Evolutionary conservation across 2,888 invertebrate species (phyloP), one percentile per base, ranked within the genome.

Genomic region (Acanthacorydalis orientalis): DNA sequence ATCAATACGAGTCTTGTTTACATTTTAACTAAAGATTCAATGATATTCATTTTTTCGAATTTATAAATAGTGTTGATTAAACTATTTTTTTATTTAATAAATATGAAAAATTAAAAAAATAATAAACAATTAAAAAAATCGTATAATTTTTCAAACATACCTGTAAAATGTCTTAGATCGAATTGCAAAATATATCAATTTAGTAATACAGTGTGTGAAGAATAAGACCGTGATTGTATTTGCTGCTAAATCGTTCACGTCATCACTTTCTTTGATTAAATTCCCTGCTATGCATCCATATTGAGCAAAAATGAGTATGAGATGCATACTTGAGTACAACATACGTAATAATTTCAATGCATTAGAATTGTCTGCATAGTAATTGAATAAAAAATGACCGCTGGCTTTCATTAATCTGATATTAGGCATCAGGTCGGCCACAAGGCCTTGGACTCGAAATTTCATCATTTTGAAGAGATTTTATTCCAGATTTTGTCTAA

Each of bases 341-440:
- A 78, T 14, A 39, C 80, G 70, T 0, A 80, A 60, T 8, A 60
- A 56, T 9, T 80, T 69, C 23, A 68, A 56, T 0, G 76, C 70
- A 59, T 64, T 63, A 12, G 59, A 60, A 55, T 68, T 67, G 67
- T 80, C 80, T 16, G 74, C 70, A 51, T 82, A 75, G 57, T 84
- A 88, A 59, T 83, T 83, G 60, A 86, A 80, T 60, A 88, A 70
- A 57, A 84, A 88, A 58, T 87, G 82, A 4, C 88, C 88, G 4
- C 77, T 72, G 32, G 73, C 68, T 62, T 83, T 80, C 80, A 88
- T 86, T 51, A 86, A 61, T 56, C 76, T 74, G 57, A 89, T 83
- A 59, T 86, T 85, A 40, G 87, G 86, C 80, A 85, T 78, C 57
- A 88, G 69, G 63, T 88, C 88, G 61, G 84, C 78, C 68, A 87